Conservation (phyloP, 2,113 vertebrate genomes). For the Cololabis saira region DNA sequence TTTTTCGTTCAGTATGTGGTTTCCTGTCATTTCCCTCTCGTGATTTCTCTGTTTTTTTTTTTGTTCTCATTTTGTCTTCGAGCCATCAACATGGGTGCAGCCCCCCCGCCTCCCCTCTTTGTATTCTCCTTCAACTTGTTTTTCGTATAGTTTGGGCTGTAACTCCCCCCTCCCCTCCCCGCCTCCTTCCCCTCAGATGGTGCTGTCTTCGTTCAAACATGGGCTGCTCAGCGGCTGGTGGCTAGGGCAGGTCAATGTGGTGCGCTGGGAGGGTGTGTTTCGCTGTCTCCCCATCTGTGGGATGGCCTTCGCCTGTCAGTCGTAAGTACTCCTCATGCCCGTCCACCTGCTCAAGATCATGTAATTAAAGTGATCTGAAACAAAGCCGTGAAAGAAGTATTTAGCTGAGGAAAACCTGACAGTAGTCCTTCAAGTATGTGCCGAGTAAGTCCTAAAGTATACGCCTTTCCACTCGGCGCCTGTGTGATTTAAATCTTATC, state of each 20-base stretch:
- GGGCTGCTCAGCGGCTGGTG: conserved; percentile 92
- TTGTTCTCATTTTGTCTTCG: conserved; percentile 38
- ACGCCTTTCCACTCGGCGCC: conserved; percentile 2
- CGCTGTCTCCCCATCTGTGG: conserved; percentile 98
- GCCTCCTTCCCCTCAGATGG: conserved; percentile 85
- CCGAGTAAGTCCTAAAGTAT: conserved; percentile 3
- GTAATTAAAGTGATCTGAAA: conserved; percentile 37
- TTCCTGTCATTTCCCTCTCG: conserved; percentile 42
- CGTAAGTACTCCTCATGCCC: conserved; percentile 87
- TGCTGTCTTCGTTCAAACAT: conserved; percentile 95
- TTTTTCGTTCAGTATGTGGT: conserved; percentile 52
- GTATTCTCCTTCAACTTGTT: conserved; percentile 33
- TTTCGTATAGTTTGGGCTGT: conserved; percentile 63
- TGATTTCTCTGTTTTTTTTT: conserved; percentile 41
- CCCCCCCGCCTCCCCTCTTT: conserved; percentile 8
- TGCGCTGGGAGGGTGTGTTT: conserved; percentile 96
- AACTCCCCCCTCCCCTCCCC: conserved; percentile 46
- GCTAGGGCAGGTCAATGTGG: conserved; percentile 87
- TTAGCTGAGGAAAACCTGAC: conserved; percentile 6
- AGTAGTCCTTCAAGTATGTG: conserved; percentile 8
- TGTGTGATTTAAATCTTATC: conserved; percentile 9
- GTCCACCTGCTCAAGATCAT: conserved; percentile 46
- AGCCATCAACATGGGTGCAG: conserved; percentile 49
- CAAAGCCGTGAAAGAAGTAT: conserved; percentile 1
- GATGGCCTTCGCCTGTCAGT: conserved; percentile 99